A percentile compares a stretch with the other conserved stretches of the same genome.
Conservation (phyloP, 2,113 vertebrate genomes). For the Noctilio leporinus region DNA sequence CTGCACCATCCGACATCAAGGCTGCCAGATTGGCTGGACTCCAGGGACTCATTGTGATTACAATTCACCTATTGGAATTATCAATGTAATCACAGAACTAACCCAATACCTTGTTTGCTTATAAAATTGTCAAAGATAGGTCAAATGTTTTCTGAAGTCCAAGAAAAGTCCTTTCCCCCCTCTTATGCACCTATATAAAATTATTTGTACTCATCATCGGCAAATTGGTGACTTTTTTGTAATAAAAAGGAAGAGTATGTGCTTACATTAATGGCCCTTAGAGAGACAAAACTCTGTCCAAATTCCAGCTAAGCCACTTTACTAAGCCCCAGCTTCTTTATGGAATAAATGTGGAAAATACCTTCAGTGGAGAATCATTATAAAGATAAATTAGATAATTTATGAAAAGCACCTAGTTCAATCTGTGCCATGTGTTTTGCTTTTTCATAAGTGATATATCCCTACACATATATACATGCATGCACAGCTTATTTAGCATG, state of each 20-base stretch:
- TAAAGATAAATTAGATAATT: neutral
- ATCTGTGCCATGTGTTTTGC: neutral
- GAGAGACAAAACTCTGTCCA: neutral
- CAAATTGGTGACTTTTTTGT: neutral
- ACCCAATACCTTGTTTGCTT: neutral
- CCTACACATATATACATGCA: neutral
- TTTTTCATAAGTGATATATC: neutral
- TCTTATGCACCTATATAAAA: neutral
- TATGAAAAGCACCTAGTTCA: neutral
- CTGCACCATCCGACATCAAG: neutral
- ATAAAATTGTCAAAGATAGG: neutral
- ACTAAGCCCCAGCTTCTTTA: neutral
- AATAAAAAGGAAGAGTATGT: neutral
- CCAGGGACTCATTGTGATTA: neutral
- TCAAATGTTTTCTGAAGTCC: neutral
- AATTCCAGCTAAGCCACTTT: neutral
- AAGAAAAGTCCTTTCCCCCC: neutral
- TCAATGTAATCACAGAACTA: slow-evolving; percentile 6
- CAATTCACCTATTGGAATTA: neutral
- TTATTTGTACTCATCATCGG: neutral
- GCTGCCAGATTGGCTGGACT: neutral
- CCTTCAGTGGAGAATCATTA: neutral
- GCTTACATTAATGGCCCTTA: neutral
- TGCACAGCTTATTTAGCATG: neutral
- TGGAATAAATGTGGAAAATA: neutral